Evolutionary conservation across 2,797 vertebrate species (phyloP).

Genomic region (Neopelma chrysocephalum): DNA sequence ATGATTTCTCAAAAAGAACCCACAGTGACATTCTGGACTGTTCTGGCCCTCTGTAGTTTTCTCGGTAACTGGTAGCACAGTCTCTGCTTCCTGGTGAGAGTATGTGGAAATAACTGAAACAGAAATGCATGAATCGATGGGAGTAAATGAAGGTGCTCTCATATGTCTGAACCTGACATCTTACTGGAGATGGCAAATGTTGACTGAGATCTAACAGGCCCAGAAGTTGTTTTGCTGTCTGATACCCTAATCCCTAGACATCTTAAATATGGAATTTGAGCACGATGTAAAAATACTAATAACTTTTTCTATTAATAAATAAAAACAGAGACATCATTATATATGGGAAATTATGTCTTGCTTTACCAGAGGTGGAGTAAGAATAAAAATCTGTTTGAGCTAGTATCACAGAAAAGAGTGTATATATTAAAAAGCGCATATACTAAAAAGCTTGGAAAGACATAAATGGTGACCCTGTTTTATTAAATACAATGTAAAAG

Average conservation of each 20-base stretch:
- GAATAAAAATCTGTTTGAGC: background rate
- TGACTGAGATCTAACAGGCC: background rate
- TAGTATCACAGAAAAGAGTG: background rate
- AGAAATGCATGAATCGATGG: background rate
- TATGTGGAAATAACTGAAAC: background rate
- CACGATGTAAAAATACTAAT: background rate
- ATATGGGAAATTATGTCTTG: background rate
- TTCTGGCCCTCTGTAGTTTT: background rate
- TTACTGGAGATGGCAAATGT: fast-evolving
- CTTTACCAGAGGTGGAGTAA: background rate
- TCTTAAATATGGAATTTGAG: background rate
- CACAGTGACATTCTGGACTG: background rate
- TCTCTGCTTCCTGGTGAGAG: background rate
- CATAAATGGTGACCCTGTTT: background rate
- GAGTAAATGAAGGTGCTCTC: background rate
- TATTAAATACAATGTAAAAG: background rate
- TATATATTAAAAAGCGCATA: background rate
- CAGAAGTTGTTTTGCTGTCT: background rate
- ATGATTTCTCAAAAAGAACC: background rate
- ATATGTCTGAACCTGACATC: background rate
- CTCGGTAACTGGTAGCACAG: background rate
- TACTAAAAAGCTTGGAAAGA: background rate
- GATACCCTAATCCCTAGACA: background rate
- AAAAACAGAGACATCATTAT: background rate
- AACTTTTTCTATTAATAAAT: background rate